Evolutionary conservation across 2,797 vertebrate genomes (phyloP).

Genomic region (Apogon talboti): DNA sequence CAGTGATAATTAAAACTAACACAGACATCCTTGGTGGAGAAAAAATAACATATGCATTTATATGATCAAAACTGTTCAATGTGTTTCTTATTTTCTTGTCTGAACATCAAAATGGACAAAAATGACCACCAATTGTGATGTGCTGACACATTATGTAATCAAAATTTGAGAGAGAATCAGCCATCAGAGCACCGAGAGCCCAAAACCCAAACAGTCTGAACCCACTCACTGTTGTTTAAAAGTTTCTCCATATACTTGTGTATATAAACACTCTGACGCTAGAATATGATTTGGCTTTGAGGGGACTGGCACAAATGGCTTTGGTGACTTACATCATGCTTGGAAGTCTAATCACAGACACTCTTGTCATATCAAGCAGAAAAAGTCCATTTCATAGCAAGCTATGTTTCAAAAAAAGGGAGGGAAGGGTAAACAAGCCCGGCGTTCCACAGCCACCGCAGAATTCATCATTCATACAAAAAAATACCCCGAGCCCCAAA

Average conservation of each 20-base stretch:
- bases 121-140: slow-evolving; percentile 80
- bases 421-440: slow-evolving; percentile 79
- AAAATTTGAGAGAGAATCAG: slow-evolving; percentile 78
- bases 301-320: slow-evolving; percentile 75
- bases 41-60: slow-evolving; percentile 69
- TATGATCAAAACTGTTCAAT: slow-evolving; percentile 74
- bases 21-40: slow-evolving; percentile 59
- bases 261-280: slow-evolving; percentile 82
- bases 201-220: slow-evolving; percentile 80
- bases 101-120: slow-evolving; percentile 82
- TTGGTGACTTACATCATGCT: slow-evolving; percentile 82
- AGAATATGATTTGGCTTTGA: slow-evolving; percentile 82
- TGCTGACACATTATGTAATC: slow-evolving; percentile 83
- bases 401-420: slow-evolving; percentile 56
- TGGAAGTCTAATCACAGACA: slow-evolving; percentile 81
- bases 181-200: slow-evolving; percentile 74
- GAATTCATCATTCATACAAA: slow-evolving; percentile 83
- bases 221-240: slow-evolving; percentile 81
- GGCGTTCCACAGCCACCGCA: slow-evolving; percentile 77
- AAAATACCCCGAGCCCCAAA: slow-evolving; percentile 75
- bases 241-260: slow-evolving; percentile 79
- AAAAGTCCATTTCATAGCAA: slow-evolving; percentile 77
- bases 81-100: slow-evolving; percentile 80
- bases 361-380: slow-evolving; percentile 82
- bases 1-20: slow-evolving; percentile 70